These are phyloP conservation scores for Chaetodon trifascialis DNA, from an alignment of 2,113 vertebrate species.

Conservation along the genomic window DNA sequence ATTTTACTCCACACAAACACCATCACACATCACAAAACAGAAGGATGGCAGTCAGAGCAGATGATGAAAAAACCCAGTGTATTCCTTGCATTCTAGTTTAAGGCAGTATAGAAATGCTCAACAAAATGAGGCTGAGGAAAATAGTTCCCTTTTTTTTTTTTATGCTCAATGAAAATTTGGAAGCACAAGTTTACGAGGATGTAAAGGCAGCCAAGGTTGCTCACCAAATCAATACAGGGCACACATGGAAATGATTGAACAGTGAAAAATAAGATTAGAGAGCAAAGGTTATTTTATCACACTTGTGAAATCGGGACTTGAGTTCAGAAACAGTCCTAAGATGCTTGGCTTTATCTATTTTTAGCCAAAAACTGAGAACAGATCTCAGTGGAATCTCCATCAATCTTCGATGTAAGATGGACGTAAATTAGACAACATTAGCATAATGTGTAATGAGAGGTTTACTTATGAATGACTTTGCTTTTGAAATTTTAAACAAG, in stretches of 20 bases:
- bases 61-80: neutral
- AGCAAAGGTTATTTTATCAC: too few species aligned
- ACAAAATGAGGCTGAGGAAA: neutral
- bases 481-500: slow-evolving; percentile 5
- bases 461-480: neutral
- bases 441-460: neutral
- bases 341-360: neutral
- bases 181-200: neutral
- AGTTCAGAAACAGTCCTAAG: neutral
- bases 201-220: neutral
- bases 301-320: neutral
- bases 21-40: neutral
- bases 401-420: neutral
- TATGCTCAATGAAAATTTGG: neutral
- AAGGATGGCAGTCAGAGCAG: neutral
- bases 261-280: neutral
- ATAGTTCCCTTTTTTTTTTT: neutral
- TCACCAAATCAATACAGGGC: slow-evolving; percentile 16
- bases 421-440: neutral
- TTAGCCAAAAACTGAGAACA: neutral
- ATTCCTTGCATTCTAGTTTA: neutral
- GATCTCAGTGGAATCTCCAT: neutral
- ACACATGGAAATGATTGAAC: neutral
- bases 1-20: neutral
- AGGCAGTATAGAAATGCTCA: neutral